A percentile compares a stretch with the other conserved stretches of the same genome.
Evolutionary conservation across 2,888 invertebrate genomes (phyloP).

Genomic region (Phragmatobia fuliginosa): DNA sequence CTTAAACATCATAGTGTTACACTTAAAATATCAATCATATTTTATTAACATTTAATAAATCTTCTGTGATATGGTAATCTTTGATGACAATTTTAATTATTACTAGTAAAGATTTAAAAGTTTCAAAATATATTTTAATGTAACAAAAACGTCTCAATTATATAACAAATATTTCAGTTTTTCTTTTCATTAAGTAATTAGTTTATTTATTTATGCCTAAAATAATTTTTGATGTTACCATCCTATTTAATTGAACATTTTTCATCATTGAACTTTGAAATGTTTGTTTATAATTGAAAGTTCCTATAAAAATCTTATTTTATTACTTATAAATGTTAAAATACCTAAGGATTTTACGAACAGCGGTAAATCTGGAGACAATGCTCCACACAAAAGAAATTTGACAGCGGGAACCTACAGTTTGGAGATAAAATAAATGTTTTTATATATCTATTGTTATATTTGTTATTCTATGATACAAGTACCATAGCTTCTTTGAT

Average conservation of each 20-base stretch:
- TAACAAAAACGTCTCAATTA: not conserved
- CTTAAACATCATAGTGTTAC: not conserved
- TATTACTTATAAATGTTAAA: slow-evolving; percentile 52
- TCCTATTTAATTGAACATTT: slow-evolving; percentile 35
- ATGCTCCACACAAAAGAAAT: slow-evolving; percentile 49
- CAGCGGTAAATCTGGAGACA: slow-evolving; percentile 44
- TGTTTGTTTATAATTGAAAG: slow-evolving; percentile 46
- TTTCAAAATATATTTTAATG: not conserved
- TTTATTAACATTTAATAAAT: not conserved
- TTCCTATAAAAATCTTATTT: slow-evolving; percentile 54
- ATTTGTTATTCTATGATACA: slow-evolving; percentile 60
- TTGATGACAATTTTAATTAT: too few species aligned
- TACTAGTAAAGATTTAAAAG: not conserved
- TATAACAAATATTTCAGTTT: not conserved
- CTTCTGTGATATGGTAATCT: not conserved
- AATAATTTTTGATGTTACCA: slow-evolving; percentile 32
- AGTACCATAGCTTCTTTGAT: slow-evolving; percentile 29
- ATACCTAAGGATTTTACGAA: slow-evolving; percentile 52
- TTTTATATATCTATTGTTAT: slow-evolving; percentile 64
- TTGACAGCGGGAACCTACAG: slow-evolving; percentile 48
- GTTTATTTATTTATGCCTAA: not conserved
- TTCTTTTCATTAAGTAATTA: not conserved
- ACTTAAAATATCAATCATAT: not conserved
- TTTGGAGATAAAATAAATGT: slow-evolving; percentile 62
- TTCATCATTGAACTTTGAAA: slow-evolving; percentile 44